Conservation (phyloP, 2,113 vertebrate species). For the Engystomops pustulosus region DNA sequence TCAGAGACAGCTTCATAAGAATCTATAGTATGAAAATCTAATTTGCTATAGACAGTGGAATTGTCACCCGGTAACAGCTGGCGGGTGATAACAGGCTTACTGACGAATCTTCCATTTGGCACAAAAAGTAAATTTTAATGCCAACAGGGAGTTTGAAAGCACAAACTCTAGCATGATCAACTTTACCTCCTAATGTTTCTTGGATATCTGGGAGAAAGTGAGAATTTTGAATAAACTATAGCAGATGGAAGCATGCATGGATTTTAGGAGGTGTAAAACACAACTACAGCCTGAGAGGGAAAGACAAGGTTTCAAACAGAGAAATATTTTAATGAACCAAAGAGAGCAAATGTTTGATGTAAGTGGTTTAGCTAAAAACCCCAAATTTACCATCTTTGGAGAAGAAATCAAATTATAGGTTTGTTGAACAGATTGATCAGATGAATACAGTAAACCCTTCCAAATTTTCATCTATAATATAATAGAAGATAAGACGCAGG, state of each 20-base stretch:
- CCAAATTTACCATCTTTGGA: no score
- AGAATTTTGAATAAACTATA: constrained; percentile 30
- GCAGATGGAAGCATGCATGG: constrained; percentile 34
- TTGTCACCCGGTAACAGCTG: constrained; percentile 42
- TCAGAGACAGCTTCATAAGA: neutral
- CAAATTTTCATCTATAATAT: no score
- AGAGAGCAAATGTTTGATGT: constrained; percentile 18
- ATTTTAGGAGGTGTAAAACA: constrained; percentile 33
- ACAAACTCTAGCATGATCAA: constrained; percentile 32
- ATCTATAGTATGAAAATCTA: constrained; percentile 42
- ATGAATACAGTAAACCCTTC: no score
- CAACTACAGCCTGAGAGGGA: neutral
- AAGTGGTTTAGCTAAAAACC: neutral
- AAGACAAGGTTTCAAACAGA: neutral
- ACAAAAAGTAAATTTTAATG: constrained; percentile 32
- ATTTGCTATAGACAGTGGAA: constrained; percentile 25
- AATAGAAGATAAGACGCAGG: no score
- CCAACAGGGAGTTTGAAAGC: constrained; percentile 30
- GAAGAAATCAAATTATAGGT: no score
- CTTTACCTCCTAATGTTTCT: constrained; percentile 35
- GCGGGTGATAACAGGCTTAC: constrained; percentile 37
- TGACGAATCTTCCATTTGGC: constrained; percentile 40
- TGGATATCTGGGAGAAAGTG: constrained; percentile 33
- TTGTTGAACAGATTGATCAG: no score
- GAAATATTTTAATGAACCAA: constrained; percentile 23